Conservation (phyloP, 2,888 invertebrate genomes). For the Oxytorus armatus region DNA sequence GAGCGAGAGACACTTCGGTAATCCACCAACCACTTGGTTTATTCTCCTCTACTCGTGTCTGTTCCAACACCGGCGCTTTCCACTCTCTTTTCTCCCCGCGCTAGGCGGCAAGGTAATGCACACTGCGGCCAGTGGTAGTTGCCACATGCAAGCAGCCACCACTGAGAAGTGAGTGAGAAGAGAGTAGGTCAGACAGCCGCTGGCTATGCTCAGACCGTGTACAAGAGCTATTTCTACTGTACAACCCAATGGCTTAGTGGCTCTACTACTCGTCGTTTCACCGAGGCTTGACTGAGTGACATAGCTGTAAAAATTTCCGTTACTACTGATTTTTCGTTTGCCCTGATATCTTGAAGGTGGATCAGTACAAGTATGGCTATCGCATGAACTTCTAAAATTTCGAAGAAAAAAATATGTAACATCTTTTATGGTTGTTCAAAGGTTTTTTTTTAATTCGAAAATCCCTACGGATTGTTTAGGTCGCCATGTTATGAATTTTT, state of each 20-base stretch:
- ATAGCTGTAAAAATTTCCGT: conserved; percentile 31
- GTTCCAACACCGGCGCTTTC: conserved; percentile 27
- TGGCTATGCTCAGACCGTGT: conserved; percentile 16
- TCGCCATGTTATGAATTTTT: too few relatives aligned
- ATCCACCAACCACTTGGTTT: conserved; percentile 28
- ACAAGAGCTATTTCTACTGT: conserved; percentile 41
- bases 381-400: too few relatives aligned
- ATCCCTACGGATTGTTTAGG: too few relatives aligned
- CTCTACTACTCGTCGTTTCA: conserved; percentile 35
- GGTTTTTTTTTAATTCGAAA: too few relatives aligned
- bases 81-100: conserved; percentile 22
- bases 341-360: too few relatives aligned
- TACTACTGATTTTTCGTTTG: conserved; percentile 30
- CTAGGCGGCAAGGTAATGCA: conserved; percentile 29
- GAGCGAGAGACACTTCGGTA: conserved; percentile 22
- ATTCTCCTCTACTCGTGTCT: conserved; percentile 35
- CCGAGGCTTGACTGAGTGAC: conserved; percentile 10
- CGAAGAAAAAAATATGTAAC: too few relatives aligned
- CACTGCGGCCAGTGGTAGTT: conserved; percentile 40
- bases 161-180: conserved; percentile 41
- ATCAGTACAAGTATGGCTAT: too few relatives aligned
- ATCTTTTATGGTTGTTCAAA: too few relatives aligned
- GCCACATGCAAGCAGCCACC: conserved; percentile 52
- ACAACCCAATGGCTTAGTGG: conserved; percentile 46
- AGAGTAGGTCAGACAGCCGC: conserved; percentile 56